These are phyloP conservation scores for Pheosia gnoma DNA, from an alignment of 2,888 invertebrate species.

Conservation along the genomic window DNA sequence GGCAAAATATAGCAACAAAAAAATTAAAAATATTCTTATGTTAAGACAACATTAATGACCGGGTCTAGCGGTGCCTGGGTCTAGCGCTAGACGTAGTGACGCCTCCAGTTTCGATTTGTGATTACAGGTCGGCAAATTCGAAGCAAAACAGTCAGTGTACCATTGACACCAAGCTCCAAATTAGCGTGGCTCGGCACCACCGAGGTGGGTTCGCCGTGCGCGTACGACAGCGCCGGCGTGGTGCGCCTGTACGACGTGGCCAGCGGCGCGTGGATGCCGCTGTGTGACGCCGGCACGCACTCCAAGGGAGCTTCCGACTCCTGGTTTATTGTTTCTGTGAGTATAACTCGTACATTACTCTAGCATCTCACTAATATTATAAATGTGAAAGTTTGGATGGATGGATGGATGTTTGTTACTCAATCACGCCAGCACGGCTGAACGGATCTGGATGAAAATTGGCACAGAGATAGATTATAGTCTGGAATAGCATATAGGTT, in stretches of 20 bases:
- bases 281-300: conserved; percentile 89
- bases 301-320: conserved; percentile 71
- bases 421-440: too few species aligned
- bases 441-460: too few species aligned
- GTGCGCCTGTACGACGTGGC: conserved; percentile 88
- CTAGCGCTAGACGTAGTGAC: too few species aligned
- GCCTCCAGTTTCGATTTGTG: background rate
- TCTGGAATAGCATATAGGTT: too few species aligned
- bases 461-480: too few species aligned
- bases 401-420: too few species aligned
- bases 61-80: too few species aligned
- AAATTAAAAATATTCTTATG: too few species aligned
- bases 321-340: conserved; percentile 83
- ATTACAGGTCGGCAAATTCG: conserved; percentile 69
- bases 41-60: too few species aligned
- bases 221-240: conserved; percentile 90
- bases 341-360: conserved; percentile 37
- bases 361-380: too few species aligned
- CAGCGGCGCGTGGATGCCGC: conserved; percentile 91
- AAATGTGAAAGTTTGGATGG: too few species aligned
- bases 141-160: conserved; percentile 81
- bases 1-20: too few species aligned
- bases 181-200: conserved; percentile 92
- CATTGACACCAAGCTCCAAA: conserved; percentile 87
- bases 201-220: conserved; percentile 91